Evolutionary conservation across 2,888 invertebrate genomes (phyloP).

Genomic region (Papilio gigon): DNA sequence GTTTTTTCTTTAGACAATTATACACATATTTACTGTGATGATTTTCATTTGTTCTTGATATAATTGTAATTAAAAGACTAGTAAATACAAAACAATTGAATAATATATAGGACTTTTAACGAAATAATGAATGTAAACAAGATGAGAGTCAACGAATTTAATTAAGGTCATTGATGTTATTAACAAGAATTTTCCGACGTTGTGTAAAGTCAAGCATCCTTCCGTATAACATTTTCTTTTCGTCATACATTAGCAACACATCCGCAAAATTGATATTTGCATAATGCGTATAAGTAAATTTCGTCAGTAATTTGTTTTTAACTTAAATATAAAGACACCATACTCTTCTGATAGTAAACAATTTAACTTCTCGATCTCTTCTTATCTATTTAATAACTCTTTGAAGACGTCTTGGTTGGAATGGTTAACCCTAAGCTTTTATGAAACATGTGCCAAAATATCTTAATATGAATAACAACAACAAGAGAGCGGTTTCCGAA

Average conservation of each 20-base stretch:
- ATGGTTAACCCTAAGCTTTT: too few species aligned
- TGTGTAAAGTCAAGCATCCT: slow-evolving; percentile 10
- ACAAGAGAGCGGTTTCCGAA: too few species aligned
- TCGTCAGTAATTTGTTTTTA: neutral
- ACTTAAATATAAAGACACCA: neutral
- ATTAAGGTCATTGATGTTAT: slow-evolving; percentile 11
- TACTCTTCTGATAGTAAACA: neutral
- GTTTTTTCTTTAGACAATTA: neutral
- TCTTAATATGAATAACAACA: too few species aligned
- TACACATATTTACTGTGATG: too few species aligned
- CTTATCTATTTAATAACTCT: too few species aligned
- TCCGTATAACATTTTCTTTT: neutral
- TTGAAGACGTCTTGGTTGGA: too few species aligned
- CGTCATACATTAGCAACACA: neutral
- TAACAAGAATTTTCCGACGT: neutral
- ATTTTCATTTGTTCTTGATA: too few species aligned
- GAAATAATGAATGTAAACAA: slow-evolving; percentile 9
- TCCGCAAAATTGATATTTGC: neutral
- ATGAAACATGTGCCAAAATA: too few species aligned
- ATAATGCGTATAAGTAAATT: neutral
- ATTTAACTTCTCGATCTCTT: neutral
- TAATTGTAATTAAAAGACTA: too few species aligned
- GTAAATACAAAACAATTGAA: neutral
- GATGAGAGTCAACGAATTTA: neutral
- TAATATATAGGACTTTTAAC: neutral